These are phyloP conservation scores for Maccullochella peelii DNA, from an alignment of 2,113 vertebrate genomes.

Conservation along the genomic window DNA sequence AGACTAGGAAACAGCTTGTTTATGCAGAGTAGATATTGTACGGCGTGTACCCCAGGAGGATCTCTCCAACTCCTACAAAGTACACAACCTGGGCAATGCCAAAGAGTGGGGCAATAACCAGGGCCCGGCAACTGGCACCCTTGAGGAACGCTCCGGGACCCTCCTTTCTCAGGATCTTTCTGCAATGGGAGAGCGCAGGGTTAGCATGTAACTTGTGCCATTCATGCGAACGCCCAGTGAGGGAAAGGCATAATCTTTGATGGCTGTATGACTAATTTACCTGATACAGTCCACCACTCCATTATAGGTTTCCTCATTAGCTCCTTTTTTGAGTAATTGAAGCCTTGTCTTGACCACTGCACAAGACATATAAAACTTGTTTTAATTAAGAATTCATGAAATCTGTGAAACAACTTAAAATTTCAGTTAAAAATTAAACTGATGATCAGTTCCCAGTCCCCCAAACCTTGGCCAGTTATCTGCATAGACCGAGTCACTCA, in stretches of 20 bases:
- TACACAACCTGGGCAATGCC: constrained; percentile 89
- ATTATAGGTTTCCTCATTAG: constrained; percentile 86
- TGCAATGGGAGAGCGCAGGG: constrained; percentile 47
- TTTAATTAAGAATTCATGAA: neutral
- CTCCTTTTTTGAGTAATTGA: constrained; percentile 85
- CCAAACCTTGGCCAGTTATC: neutral
- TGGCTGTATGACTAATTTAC: constrained; percentile 58
- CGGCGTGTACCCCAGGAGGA: constrained; percentile 83
- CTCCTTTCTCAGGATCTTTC: constrained; percentile 86
- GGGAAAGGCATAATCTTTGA: neutral
- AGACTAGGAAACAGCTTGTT: constrained; percentile 43
- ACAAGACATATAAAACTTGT: constrained; percentile 4
- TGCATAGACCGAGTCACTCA: constrained; percentile 53
- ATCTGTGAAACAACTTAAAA: neutral
- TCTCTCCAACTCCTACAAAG: constrained; percentile 86
- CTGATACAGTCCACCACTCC: constrained; percentile 87
- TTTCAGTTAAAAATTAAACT: neutral
- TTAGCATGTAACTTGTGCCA: neutral
- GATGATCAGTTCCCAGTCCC: neutral
- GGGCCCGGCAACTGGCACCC: constrained; percentile 85
- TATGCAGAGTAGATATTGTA: constrained; percentile 80
- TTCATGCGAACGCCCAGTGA: neutral
- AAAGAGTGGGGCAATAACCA: constrained; percentile 89
- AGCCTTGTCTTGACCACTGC: constrained; percentile 88
- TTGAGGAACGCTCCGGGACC: constrained; percentile 86